Evolutionary conservation across 1,140 invertebrate genomes (phyloP), one percentile per base, ranked within the genome.

Genomic region (Drosophila insularis): DNA sequence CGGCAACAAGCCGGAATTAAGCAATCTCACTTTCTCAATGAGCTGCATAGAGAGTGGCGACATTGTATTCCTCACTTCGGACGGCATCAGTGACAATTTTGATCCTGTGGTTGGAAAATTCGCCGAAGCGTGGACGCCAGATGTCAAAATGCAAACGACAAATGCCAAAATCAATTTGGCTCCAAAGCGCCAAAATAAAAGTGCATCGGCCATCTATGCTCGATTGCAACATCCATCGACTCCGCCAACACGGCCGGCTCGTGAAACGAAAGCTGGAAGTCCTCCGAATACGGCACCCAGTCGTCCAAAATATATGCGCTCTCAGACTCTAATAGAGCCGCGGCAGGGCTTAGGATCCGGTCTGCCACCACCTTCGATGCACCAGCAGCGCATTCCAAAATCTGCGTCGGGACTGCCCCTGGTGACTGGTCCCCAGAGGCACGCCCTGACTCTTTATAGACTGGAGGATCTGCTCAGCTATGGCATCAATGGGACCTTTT

Each of bases 61-160:
- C 91, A 95, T 98, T 74, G 96, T 98, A 35, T 97, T 98, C 90
- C 93, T 98, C 11, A 97, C 97, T 1, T 97, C 96, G 14, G 97
- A 98, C 91, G 97, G 97, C n/a, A 95, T 98, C 27, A 97, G 96
- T 10, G 97, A 98, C 89, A 98, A 98, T 91, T 98, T 98, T 92
- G 97, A 98, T 93, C 98, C 97, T 1, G 97, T 98, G 46, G 97
- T 98, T 64, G 97, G 97, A 5, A 97, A 97, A 92, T 97, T 98
- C 91, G 97, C 97, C n/a, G 93, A 90, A 50, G 77, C 81, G 21
- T 85, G 86, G 80, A 91, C 90, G 0, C 82, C 91, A 1, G 86
- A 92, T 63, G 86, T 89, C 0, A 92, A 90, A 70, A 40, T 91
- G 0, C 84, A 89, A 53, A 14, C 81, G 13, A 27, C 74, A 1